Percentiles rank a stretch among this genome's conserved stretches.
Conservation (phyloP, 1,140 invertebrate genomes). For the Matsumurasca onukii region DNA sequence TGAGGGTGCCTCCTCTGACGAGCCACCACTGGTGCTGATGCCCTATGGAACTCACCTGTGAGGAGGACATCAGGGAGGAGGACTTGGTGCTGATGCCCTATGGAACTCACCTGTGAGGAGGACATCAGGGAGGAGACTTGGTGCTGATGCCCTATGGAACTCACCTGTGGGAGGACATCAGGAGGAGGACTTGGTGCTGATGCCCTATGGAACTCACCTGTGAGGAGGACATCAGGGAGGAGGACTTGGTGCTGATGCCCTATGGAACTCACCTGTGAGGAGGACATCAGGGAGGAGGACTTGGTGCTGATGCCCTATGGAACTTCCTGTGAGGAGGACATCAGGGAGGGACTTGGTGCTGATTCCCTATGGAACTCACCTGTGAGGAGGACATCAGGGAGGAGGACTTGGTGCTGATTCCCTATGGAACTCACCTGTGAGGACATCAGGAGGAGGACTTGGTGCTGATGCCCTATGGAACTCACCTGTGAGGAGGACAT, state of each 20-base stretch:
- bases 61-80: too few relatives aligned
- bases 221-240: slow-evolving; percentile 42
- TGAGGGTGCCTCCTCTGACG: too few relatives aligned
- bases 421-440: too few relatives aligned
- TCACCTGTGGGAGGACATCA: slow-evolving; percentile 28
- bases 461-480: slow-evolving; percentile 67
- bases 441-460: slow-evolving; percentile 55
- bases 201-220: slow-evolving; percentile 55
- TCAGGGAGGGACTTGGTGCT: slow-evolving; percentile 61
- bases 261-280: too few relatives aligned
- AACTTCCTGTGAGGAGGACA: slow-evolving; percentile 23
- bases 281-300: too few relatives aligned
- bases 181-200: slow-evolving; percentile 64
- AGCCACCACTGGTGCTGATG: slow-evolving; percentile 64
- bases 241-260: slow-evolving; percentile 67
- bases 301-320: too few relatives aligned
- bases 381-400: too few relatives aligned
- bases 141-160: slow-evolving; percentile 67
- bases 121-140: slow-evolving; percentile 55
- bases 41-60: too few relatives aligned
- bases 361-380: too few relatives aligned
- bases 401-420: too few relatives aligned
- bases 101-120: slow-evolving; percentile 32
- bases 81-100: too few relatives aligned
- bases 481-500: slow-evolving; percentile 27